These are phyloP conservation scores for Parthenolecanium corni DNA, from an alignment of 2,888 invertebrate genomes.

Conservation along the genomic window DNA sequence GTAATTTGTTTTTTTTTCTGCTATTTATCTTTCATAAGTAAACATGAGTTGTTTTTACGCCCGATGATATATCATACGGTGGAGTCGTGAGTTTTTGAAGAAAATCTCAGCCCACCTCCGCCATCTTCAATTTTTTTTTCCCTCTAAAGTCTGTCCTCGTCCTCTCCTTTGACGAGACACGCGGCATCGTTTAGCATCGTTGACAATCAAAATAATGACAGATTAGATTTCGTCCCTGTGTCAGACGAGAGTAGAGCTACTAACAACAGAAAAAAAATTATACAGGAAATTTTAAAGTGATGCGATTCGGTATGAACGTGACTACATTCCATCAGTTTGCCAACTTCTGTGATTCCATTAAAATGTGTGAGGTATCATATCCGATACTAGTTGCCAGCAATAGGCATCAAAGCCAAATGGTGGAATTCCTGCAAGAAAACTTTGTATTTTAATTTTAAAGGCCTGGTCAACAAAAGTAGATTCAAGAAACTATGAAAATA, in stretches of 20 bases:
- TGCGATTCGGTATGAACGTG: not conserved
- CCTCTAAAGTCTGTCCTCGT: not conserved
- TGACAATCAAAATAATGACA: constrained; percentile 12
- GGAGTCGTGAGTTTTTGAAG: not conserved
- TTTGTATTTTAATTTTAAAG: no score
- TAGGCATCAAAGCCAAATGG: no score
- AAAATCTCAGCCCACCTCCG: no score
- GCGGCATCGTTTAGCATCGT: constrained; percentile 6
- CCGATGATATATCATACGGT: constrained; percentile 6
- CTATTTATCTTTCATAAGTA: constrained; percentile 25
- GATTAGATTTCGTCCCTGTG: not conserved
- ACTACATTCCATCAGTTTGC: not conserved
- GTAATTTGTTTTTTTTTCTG: constrained; percentile 25
- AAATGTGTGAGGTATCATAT: no score
- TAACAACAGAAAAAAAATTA: no score
- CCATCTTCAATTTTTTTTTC: not conserved
- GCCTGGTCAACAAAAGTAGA: no score
- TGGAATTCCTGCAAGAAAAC: no score
- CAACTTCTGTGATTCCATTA: not conserved
- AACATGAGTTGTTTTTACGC: constrained; percentile 24
- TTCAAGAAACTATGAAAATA: no score
- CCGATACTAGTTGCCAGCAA: no score
- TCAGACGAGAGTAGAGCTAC: not conserved
- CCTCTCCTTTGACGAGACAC: not conserved
- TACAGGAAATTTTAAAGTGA: not conserved